Conservation (phyloP, 1,140 invertebrate species). For the Gonioctena quinquepunctata region DNA sequence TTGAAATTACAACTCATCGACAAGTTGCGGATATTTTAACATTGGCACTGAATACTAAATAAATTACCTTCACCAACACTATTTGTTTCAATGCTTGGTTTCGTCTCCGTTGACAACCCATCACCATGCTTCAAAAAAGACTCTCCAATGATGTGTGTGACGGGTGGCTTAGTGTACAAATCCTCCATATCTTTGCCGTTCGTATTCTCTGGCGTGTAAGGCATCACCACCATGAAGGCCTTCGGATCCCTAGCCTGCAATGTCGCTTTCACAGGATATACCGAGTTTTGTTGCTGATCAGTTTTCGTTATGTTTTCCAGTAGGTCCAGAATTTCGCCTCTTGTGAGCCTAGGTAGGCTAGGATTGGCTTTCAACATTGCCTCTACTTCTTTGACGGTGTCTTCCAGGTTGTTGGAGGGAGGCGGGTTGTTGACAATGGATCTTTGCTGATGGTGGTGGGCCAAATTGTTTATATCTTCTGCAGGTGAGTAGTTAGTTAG, state of each 20-base stretch:
- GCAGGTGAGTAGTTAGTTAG: background rate
- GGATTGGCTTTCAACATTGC: conserved; percentile 58
- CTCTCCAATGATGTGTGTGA: conserved; percentile 56
- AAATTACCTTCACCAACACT: background rate
- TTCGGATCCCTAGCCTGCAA: conserved; percentile 41
- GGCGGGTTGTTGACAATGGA: background rate
- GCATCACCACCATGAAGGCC: conserved; percentile 62
- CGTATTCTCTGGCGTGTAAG: conserved; percentile 53
- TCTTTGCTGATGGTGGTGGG: background rate
- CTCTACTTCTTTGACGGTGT: conserved; percentile 63
- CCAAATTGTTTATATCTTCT: background rate
- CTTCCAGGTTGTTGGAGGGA: conserved; percentile 48
- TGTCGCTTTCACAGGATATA: background rate
- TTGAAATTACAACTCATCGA: too few species aligned
- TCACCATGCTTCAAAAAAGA: conserved; percentile 19
- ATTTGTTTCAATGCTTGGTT: conserved; percentile 12
- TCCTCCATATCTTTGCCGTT: conserved; percentile 56
- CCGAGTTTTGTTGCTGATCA: conserved; percentile 41
- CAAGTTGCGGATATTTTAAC: too few species aligned
- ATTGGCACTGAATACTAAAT: background rate
- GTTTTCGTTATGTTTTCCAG: conserved; percentile 60
- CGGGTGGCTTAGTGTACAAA: conserved; percentile 60
- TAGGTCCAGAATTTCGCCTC: conserved; percentile 61
- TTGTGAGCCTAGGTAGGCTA: conserved; percentile 59
- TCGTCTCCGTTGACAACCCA: conserved; percentile 12